Evolutionary conservation across 2,888 invertebrate species (phyloP), one percentile per base, ranked within the genome.

Genomic region (Fragum whitleyi): DNA sequence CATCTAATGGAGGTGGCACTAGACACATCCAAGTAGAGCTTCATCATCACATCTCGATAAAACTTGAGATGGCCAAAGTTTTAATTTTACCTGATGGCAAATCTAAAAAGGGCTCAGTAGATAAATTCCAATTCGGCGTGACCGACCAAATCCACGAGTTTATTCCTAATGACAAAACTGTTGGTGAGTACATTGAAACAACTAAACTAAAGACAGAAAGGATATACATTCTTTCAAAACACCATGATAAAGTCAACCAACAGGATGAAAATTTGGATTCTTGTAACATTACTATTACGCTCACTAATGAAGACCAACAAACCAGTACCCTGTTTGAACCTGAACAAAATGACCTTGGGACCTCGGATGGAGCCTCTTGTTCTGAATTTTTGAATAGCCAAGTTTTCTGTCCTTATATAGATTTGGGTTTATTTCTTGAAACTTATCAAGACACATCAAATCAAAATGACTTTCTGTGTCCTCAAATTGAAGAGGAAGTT

Each of bases 1-100:
- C 67, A n/a, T 11, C 67, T 29, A 42, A 67, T 67, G 67, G 67
- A 42, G 67, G 67, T n/a, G 67, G 67, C 1, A 67, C 67, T n/a
- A 36, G 67, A 67, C 11, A 29, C 21, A 16, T 0, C 39, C 9
- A 67, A 39, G 26, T 67, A 21, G 19, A 28, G 16, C 0, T 16
- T 9, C n/a, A 42, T 26, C 16, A 26, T n/a, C 21, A 26, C 16
- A 42, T 65, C 11, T 14, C 16, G 16, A 36, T 16, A 29, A 36
- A 36, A 65, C 28, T 65, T 29, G n/a, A 19, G 19, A 36, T 32
- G n/a, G 65, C 65, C 23, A 19, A 32, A 23, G 36, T 32, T 32
- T 9, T 65, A 32, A 36, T 65, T 36, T 68, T 68, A 19, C 70
- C 70, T 28, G 29, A n/a, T 23, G 70, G 55, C 19, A 19, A 57